These are phyloP conservation scores for Muscina levida DNA, from an alignment of 2,888 invertebrate genomes.

Conservation along the genomic window DNA sequence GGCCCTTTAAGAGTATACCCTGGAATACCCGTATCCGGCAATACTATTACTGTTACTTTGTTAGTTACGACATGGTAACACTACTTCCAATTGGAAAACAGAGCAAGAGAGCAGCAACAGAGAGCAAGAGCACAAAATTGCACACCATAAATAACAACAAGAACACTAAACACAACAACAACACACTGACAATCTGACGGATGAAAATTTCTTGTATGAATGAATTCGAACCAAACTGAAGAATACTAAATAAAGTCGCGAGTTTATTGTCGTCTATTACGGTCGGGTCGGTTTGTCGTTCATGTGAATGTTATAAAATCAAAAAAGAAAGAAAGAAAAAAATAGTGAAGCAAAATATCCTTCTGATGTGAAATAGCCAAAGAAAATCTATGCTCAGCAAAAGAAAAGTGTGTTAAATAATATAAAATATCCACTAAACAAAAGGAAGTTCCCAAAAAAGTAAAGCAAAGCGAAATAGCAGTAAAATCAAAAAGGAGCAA, in stretches of 20 bases:
- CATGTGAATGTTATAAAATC: slow-evolving; percentile 37
- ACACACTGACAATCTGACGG: slow-evolving; percentile 41
- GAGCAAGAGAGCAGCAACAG: slow-evolving; percentile 11
- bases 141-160: not conserved
- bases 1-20: too few species aligned
- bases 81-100: slow-evolving; percentile 5
- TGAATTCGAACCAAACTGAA: slow-evolving; percentile 50
- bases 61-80: slow-evolving; percentile 36
- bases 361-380: not conserved
- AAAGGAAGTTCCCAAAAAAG: not conserved
- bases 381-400: not conserved
- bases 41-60: too few species aligned
- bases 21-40: too few species aligned
- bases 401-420: not conserved
- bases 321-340: too few species aligned
- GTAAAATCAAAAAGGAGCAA: not conserved
- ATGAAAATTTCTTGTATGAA: slow-evolving; percentile 47
- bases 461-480: not conserved
- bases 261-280: slow-evolving; percentile 57
- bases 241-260: slow-evolving; percentile 56
- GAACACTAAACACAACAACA: slow-evolving; percentile 11
- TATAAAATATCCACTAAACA: not conserved
- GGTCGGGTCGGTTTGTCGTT: slow-evolving; percentile 34
- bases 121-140: not conserved
- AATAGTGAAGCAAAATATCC: too few species aligned